A percentile compares a stretch with the other conserved stretches of the same genome.
Conservation (phyloP, 2,113 vertebrate genomes). For the Cisticola juncidis region DNA sequence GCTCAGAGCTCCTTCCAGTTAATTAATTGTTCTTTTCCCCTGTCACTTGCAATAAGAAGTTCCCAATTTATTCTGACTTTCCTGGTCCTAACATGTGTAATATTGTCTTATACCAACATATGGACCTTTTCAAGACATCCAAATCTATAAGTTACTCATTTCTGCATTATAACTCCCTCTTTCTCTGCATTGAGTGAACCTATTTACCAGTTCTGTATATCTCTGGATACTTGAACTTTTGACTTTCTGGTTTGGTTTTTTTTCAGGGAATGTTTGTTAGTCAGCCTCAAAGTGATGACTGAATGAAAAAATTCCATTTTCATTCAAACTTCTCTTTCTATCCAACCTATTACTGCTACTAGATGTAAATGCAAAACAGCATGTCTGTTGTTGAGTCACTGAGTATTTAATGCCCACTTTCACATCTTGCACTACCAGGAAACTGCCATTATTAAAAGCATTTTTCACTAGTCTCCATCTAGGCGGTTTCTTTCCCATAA, state of each 20-base stretch:
- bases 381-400: background rate
- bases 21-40: background rate
- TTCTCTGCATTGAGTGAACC: background rate
- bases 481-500: background rate
- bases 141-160: background rate
- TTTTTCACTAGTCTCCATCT: background rate
- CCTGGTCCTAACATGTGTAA: background rate
- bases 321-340: background rate
- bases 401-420: background rate
- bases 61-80: background rate
- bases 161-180: background rate
- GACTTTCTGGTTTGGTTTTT: background rate
- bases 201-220: background rate
- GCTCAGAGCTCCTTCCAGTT: background rate
- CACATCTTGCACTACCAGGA: no score
- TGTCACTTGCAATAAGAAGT: background rate
- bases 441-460: background rate
- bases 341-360: background rate
- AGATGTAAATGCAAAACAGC: background rate
- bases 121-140: background rate
- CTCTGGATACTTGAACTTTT: background rate
- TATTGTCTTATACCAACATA: background rate
- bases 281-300: background rate
- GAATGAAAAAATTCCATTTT: background rate
- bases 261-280: background rate